Evolutionary conservation across 2,797 vertebrate genomes (phyloP).

Genomic region (Eremophila alpestris): DNA sequence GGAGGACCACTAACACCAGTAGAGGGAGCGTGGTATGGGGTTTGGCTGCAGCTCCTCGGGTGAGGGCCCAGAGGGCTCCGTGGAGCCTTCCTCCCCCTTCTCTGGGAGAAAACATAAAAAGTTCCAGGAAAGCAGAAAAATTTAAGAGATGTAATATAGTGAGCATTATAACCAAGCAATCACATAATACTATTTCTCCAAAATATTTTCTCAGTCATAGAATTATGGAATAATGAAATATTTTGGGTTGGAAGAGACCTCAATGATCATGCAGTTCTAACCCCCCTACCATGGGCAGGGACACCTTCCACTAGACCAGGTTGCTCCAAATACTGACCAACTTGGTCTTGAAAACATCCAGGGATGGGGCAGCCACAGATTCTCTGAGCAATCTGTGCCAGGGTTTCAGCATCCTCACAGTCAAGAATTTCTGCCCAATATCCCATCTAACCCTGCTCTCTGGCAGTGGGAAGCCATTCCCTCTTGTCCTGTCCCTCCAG

Average conservation of each 20-base stretch:
- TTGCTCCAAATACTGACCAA: neutral
- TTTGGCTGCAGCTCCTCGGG: neutral
- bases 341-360: neutral
- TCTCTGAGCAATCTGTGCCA: neutral
- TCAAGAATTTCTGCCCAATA: neutral
- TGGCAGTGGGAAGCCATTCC: neutral
- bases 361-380: neutral
- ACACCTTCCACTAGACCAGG: neutral
- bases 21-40: conserved; percentile 10
- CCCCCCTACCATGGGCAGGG: neutral
- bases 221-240: neutral
- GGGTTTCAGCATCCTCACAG: neutral
- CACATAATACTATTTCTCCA: neutral
- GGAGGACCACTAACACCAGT: neutral
- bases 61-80: rapidly evolving
- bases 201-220: neutral
- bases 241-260: neutral
- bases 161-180: neutral
- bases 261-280: neutral
- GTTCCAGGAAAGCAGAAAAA: neutral
- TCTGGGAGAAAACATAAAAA: neutral
- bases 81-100: neutral
- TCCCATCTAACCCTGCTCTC: neutral
- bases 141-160: neutral
- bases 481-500: neutral